phyloP scores from a whole-genome alignment of 2,797 vertebrate genomes.

The Gambusia yucatana region DNA sequence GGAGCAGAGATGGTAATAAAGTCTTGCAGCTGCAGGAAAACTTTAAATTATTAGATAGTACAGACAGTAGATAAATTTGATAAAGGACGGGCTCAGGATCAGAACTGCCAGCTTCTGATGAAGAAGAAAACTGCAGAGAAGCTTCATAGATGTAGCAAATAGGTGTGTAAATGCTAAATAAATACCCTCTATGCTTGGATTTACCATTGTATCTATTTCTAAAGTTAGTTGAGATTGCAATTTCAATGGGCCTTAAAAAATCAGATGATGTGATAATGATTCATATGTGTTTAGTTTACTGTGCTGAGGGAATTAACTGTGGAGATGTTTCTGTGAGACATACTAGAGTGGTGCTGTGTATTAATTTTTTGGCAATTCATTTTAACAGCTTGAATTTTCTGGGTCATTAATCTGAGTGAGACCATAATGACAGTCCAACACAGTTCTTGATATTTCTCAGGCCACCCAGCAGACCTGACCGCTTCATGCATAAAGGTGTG shows the following conservation, averaged over 20 bases:
- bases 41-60: no score
- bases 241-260: not conserved
- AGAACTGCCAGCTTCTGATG: no score
- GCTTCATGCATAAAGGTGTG: not conserved
- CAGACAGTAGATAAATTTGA: no score
- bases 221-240: not conserved
- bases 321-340: not conserved
- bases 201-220: not conserved
- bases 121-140: no score
- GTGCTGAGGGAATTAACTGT: not conserved
- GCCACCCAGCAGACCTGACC: slow-evolving; percentile 7
- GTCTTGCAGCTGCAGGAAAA: no score
- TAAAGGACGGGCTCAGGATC: no score
- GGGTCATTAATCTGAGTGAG: not conserved
- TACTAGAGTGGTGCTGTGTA: not conserved
- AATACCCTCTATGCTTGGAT: not conserved
- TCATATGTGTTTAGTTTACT: not conserved
- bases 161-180: not conserved
- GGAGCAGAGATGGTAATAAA: no score
- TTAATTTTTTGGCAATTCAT: slow-evolving; percentile 1
- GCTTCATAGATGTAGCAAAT: no score
- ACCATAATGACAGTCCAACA: not conserved
- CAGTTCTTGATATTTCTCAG: slow-evolving; percentile 2
- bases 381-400: not conserved
- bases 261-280: not conserved